Percentiles rank a stretch among this genome's conserved stretches.
These are phyloP conservation scores for Nymphalis polychloros DNA, from an alignment of 2,888 invertebrate species.

Conservation along the genomic window DNA sequence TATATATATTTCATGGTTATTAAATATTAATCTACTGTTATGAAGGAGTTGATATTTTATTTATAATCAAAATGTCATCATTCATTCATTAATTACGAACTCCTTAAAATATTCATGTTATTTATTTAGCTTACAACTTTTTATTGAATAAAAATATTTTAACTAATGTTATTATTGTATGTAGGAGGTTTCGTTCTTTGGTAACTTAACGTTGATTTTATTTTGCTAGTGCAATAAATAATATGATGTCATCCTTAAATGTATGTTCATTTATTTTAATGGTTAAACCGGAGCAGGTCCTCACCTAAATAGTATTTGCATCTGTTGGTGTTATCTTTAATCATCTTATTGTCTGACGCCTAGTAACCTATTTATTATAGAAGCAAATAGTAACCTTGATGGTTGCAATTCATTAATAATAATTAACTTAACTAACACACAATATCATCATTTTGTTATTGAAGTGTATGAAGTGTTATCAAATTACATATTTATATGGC, in stretches of 20 bases:
- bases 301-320: constrained; percentile 1
- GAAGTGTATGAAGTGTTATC: too few relatives aligned
- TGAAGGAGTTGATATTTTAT: too few relatives aligned
- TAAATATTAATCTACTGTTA: too few relatives aligned
- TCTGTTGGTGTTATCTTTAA: constrained; percentile 2
- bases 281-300: constrained; percentile 3
- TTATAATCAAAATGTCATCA: too few relatives aligned
- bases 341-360: constrained; percentile 2
- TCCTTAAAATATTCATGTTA: too few relatives aligned
- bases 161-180: not conserved
- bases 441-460: too few relatives aligned
- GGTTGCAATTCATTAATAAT: not conserved
- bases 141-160: not conserved
- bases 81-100: too few relatives aligned
- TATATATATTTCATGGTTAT: too few relatives aligned
- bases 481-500: too few relatives aligned
- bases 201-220: not conserved
- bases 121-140: not conserved
- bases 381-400: not conserved
- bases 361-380: constrained; percentile 7
- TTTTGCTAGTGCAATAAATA: not conserved
- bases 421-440: not conserved
- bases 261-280: constrained; percentile 4
- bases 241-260: constrained; percentile 7
- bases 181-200: not conserved